A percentile compares a stretch with the other conserved stretches of the same genome.
These are phyloP conservation scores for Hypolimnas misippus DNA, from an alignment of 2,888 invertebrate species.

Conservation along the genomic window DNA sequence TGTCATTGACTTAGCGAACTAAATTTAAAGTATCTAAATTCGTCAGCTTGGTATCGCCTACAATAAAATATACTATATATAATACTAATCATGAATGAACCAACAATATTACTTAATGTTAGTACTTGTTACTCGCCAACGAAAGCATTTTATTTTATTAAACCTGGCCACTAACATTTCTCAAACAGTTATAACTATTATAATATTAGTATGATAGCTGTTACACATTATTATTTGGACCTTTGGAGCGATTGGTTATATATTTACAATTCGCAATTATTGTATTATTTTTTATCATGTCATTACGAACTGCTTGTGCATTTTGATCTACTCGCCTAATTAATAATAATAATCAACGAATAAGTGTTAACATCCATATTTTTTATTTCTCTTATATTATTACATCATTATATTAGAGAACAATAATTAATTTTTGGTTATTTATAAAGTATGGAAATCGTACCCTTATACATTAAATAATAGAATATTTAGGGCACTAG, in stretches of 20 bases:
- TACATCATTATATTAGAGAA: neutral
- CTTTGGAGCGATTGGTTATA: slow-evolving; percentile 10
- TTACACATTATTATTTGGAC: slow-evolving; percentile 4
- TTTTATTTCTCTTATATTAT: neutral
- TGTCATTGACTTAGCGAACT: slow-evolving; percentile 46
- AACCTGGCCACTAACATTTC: neutral
- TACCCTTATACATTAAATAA: neutral
- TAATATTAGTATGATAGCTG: neutral
- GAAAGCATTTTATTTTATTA: neutral
- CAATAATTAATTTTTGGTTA: neutral
- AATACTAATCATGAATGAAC: slow-evolving; percentile 37
- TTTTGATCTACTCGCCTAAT: no score
- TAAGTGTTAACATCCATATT: neutral
- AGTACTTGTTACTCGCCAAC: neutral
- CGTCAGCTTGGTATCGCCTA: slow-evolving; percentile 25
- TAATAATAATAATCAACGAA: no score
- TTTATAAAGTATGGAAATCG: neutral
- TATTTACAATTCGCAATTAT: neutral
- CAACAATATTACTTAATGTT: slow-evolving; percentile 10
- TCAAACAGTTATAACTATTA: neutral
- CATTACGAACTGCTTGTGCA: no score
- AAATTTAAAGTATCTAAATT: slow-evolving; percentile 44
- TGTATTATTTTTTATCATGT: no score
- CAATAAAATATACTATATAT: slow-evolving; percentile 20
- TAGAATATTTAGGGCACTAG: slow-evolving; percentile 24